phyloP scores from a whole-genome alignment of 2,113 vertebrate genomes.

The Chunga burmeisteri region DNA sequence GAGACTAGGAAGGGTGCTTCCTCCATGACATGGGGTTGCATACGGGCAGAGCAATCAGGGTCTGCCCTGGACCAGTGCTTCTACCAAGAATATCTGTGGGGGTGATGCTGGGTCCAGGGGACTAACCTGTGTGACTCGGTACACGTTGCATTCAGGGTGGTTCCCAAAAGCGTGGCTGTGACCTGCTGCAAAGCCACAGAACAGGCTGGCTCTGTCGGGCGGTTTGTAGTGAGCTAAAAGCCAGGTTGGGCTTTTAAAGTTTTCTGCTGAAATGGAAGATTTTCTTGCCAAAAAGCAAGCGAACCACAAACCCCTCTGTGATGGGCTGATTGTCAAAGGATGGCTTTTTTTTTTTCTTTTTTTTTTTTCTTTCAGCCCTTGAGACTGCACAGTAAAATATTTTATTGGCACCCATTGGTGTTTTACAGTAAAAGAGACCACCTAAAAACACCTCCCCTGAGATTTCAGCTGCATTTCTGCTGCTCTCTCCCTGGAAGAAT shows the following conservation, averaged over 20 bases:
- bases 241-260: not conserved
- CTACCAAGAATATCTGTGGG: not conserved
- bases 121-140: not conserved
- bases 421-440: not conserved
- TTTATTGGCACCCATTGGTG: not conserved
- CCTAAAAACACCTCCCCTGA: not conserved
- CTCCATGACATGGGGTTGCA: accelerated
- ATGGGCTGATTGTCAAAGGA: not conserved
- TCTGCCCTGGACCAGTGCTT: not conserved
- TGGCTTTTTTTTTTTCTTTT: not conserved
- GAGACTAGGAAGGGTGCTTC: not conserved
- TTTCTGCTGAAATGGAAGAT: not conserved
- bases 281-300: not conserved
- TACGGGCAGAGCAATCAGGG: not conserved
- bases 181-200: not conserved
- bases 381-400: not conserved
- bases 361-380: not conserved
- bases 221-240: not conserved
- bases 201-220: not conserved
- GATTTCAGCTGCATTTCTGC: not conserved
- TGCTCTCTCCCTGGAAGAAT: not conserved
- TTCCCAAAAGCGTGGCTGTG: not conserved
- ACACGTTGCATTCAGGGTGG: not conserved
- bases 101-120: not conserved
- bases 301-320: not conserved